Evolutionary conservation across 2,113 vertebrate species (phyloP), one percentile per base, ranked within the genome.

Genomic region (Alosa alosa): DNA sequence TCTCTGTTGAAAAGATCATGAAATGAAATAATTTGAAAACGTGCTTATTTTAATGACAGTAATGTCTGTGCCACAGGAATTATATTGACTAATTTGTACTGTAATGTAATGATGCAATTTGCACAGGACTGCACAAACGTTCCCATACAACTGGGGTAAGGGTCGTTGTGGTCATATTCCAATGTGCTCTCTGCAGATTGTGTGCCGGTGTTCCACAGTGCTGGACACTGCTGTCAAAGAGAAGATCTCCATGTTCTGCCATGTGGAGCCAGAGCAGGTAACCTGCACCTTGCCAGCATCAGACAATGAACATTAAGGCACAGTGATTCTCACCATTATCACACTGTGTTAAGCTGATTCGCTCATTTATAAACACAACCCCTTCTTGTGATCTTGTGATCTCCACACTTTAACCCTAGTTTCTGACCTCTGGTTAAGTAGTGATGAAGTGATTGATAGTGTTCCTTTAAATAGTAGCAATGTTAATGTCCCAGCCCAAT

Each of bases 211-310:
- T 78, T 94, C 97, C 41, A 97, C 96, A 22, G 95, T 96, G 5
- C 89, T 99, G 84, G 98, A 99, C 87, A 98, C 95, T 20, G 96
- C 97, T 0, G 98, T 99, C 45, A 99, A 99, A 91, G 97, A 99
- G 87, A 99, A 99, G 91, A 99, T 99, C 93, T 99, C 98, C 0
- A 99, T 99, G 98, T 99, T 99, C 92, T 99, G 98, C 91, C 98
- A 99, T 0, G 97, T 99, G 6, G 97, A 98, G 92, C 98, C 98
- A 39, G 95, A 98, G 50, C 98, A 99, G 95, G 98, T 99, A 86
- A 86, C 2, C 31, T 39, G 11, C n/a, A 11, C 64, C 25, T 36
- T 36, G 10, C 18, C 20, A 22, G 1, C 55, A 6, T 6, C 55
- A 60, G 55, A 60, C 3, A 60, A 60, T 60, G 55, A 60, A 22